A percentile compares a stretch with the other conserved stretches of the same genome.
Conservation (phyloP, 2,888 invertebrate genomes). For the Clanis bilineata region DNA sequence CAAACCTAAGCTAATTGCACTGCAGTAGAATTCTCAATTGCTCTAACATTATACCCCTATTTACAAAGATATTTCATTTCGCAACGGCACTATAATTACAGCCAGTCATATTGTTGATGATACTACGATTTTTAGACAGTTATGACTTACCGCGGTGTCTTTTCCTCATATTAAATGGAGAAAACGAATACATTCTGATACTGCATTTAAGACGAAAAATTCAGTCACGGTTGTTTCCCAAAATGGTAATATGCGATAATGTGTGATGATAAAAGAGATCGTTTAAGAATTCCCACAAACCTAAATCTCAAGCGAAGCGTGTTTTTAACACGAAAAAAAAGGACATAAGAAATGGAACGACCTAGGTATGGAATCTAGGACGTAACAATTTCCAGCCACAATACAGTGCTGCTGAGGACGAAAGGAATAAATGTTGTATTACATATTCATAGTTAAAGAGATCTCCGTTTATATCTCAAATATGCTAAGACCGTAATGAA, state of each 20-base stretch:
- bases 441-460: neutral
- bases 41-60: neutral
- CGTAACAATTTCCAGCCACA: no score
- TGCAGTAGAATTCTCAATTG: neutral
- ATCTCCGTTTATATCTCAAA: neutral
- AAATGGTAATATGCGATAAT: neutral
- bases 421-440: neutral
- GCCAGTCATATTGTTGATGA: constrained; percentile 6
- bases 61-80: constrained; percentile 8
- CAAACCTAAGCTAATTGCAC: neutral
- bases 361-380: no score
- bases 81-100: constrained; percentile 10
- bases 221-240: neutral
- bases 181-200: neutral
- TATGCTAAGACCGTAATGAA: neutral
- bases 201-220: neutral
- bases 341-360: neutral
- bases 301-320: no score
- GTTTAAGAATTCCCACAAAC: neutral
- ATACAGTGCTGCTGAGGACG: neutral
- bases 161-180: neutral
- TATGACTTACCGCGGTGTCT: neutral
- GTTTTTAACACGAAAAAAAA: neutral
- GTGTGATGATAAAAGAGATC: neutral
- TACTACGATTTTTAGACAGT: constrained; percentile 1